Evolutionary conservation across 2,797 vertebrate genomes (phyloP).

Genomic region (Champsocephalus esox): DNA sequence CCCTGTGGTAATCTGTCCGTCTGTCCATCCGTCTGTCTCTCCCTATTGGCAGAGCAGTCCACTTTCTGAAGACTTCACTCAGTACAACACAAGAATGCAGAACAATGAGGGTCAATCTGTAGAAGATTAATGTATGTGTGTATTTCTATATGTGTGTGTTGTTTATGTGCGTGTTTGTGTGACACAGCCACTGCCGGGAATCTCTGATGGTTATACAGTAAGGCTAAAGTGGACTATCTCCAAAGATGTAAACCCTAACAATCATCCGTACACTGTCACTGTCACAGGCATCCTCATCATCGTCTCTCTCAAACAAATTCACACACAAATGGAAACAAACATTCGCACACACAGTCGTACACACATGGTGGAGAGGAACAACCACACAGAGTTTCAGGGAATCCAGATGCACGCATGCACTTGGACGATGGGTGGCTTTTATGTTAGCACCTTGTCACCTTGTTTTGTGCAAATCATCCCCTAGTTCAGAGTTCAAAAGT

Average conservation of each 20-base stretch:
- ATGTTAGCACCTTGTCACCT: conserved; percentile 91
- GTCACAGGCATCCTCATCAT: conserved; percentile 36
- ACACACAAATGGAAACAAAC: conserved; percentile 47
- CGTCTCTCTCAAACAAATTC: conserved; percentile 43
- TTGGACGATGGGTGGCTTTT: conserved; percentile 85
- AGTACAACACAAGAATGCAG: conserved; percentile 49
- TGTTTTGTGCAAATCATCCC: conserved; percentile 91
- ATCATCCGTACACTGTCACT: conserved; percentile 43
- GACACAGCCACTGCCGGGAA: conserved; percentile 76
- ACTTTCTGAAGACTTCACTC: conserved; percentile 32
- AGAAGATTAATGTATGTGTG: conserved; percentile 24
- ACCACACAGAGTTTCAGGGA: conserved; percentile 67
- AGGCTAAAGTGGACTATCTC: conserved; percentile 78
- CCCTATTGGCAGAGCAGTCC: conserved; percentile 47
- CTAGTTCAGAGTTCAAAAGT: conserved; percentile 85
- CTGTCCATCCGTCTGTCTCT: conserved; percentile 38
- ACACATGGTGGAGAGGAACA: conserved; percentile 57
- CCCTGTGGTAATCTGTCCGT: conserved; percentile 25
- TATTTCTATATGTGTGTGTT: not conserved
- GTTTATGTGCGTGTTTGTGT: conserved; percentile 53
- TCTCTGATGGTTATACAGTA: conserved; percentile 79
- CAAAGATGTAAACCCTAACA: conserved; percentile 64
- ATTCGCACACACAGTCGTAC: conserved; percentile 30
- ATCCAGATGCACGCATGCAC: conserved; percentile 80
- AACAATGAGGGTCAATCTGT: conserved; percentile 41